Evolutionary conservation across 2,797 vertebrate species (phyloP).

Genomic region (Sebastes hubbsi): DNA sequence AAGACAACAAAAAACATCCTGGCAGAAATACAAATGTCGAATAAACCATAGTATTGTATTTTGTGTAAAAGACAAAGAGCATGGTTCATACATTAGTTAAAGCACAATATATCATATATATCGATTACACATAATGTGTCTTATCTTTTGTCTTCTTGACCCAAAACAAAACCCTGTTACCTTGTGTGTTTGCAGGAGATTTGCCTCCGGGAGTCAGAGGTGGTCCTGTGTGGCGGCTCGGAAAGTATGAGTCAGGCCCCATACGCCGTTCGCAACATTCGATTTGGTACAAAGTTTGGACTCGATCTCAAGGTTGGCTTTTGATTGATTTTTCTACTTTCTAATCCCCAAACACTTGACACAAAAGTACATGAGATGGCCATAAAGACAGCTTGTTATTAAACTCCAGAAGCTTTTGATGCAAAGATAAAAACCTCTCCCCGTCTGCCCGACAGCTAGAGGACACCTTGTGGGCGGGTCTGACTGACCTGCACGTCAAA

Average conservation of each 20-base stretch:
- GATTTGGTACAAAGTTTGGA: conserved; percentile 94
- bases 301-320: conserved; percentile 85
- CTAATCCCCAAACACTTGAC: not conserved
- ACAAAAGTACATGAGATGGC: not conserved
- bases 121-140: not conserved
- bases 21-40: not conserved
- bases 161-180: not conserved
- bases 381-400: not conserved
- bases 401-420: not conserved
- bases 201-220: conserved; percentile 90
- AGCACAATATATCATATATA: not conserved
- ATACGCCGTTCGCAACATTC: conserved; percentile 88
- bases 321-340: not conserved
- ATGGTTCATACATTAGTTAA: not conserved
- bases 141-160: not conserved
- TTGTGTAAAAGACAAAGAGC: not conserved
- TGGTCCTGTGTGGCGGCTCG: conserved; percentile 93
- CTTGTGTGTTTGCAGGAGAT: conserved; percentile 87
- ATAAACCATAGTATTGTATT: not conserved
- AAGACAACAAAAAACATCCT: not conserved
- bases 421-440: not conserved
- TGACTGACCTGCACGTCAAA: conserved; percentile 91
- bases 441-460: conserved; percentile 84
- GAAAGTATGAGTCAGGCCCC: conserved; percentile 97
- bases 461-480: conserved; percentile 90